phyloP scores from a whole-genome alignment of 1,140 invertebrate species.

The Calycopis cecrops region DNA sequence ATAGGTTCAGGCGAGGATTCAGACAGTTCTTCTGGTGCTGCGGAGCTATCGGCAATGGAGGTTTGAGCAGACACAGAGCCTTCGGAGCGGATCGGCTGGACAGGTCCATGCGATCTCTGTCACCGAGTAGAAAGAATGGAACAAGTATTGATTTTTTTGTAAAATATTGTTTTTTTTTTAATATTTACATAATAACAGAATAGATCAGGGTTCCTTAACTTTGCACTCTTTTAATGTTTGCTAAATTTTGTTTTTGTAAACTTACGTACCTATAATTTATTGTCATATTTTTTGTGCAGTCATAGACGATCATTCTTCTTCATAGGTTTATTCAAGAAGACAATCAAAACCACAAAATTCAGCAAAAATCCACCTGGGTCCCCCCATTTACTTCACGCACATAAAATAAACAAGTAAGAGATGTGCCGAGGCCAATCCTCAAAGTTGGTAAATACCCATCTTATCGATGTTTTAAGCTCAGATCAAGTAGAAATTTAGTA shows the following conservation, averaged over 20 bases:
- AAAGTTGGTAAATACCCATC: slow-evolving; percentile 39
- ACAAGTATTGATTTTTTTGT: slow-evolving; percentile 41
- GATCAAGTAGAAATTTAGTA: no score
- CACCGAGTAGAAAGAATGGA: slow-evolving; percentile 61
- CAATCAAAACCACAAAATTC: slow-evolving; percentile 61
- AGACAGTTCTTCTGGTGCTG: slow-evolving; percentile 91
- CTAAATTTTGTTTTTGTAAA: slow-evolving; percentile 19
- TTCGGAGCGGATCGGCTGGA: slow-evolving; percentile 53
- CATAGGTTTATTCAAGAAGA: slow-evolving; percentile 68
- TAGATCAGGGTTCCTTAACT: no score
- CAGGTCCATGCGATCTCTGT: slow-evolving; percentile 54
- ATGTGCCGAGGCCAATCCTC: slow-evolving; percentile 39
- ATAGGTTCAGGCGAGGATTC: slow-evolving; percentile 91
- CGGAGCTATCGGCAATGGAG: slow-evolving; percentile 80
- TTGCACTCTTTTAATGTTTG: slow-evolving; percentile 15
- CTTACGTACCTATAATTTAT: slow-evolving; percentile 18
- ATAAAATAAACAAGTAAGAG: slow-evolving; percentile 67
- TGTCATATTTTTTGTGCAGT: slow-evolving; percentile 24
- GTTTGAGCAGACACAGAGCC: slow-evolving; percentile 75
- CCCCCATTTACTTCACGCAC: slow-evolving; percentile 68
- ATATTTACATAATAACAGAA: no score
- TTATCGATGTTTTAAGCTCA: no score
- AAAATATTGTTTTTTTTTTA: no score
- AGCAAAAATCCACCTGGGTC: slow-evolving; percentile 61
- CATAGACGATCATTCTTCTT: slow-evolving; percentile 47